Percentiles rank a stretch among this genome's conserved stretches.
These are phyloP conservation scores for Champsocephalus esox DNA, from an alignment of 2,797 vertebrate species.

Conservation along the genomic window DNA sequence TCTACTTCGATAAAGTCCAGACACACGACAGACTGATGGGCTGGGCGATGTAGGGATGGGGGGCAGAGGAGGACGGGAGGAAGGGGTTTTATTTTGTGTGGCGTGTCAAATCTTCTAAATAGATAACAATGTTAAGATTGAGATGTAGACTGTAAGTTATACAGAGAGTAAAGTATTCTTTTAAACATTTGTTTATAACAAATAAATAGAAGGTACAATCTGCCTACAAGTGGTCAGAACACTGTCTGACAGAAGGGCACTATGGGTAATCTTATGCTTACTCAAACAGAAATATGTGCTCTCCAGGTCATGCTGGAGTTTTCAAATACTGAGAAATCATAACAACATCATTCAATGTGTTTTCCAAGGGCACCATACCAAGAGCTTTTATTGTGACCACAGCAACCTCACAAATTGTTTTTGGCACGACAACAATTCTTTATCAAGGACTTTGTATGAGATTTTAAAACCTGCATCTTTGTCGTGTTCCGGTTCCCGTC, in stretches of 20 bases:
- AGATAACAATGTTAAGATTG: no score
- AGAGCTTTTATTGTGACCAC: neutral
- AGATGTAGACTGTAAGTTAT: no score
- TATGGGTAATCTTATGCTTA: no score
- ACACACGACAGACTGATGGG: no score
- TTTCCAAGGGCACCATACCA: conserved; percentile 8
- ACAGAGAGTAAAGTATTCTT: no score
- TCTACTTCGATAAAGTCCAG: no score
- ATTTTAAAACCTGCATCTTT: neutral
- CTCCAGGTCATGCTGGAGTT: neutral
- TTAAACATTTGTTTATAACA: neutral
- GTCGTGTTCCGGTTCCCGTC: neutral
- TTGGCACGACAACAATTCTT: neutral
- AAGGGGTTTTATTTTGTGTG: no score
- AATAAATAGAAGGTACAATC: no score
- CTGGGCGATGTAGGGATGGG: no score
- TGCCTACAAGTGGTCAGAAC: neutral
- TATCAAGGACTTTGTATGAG: neutral
- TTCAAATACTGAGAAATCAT: neutral
- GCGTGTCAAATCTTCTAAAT: no score
- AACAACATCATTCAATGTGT: neutral
- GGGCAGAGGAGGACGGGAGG: no score
- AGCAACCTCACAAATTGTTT: neutral
- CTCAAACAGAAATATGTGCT: neutral
- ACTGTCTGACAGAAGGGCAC: neutral